phyloP scores from a whole-genome alignment of 2,888 invertebrate species.

The Ophion slaviceki region DNA sequence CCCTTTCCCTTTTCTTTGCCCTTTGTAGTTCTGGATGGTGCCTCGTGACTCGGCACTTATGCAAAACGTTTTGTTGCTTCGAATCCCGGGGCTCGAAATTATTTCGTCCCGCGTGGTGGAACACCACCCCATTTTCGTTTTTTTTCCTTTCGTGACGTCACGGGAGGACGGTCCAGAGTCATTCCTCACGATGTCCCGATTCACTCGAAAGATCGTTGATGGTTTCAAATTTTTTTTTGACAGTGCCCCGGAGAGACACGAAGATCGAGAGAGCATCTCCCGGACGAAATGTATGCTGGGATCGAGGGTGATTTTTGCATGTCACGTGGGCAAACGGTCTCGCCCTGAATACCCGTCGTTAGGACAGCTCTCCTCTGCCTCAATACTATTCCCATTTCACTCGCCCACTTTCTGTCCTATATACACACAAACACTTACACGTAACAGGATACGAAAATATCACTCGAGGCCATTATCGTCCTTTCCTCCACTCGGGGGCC shows the following conservation, averaged over 20 bases:
- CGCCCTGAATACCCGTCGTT: constrained; percentile 79
- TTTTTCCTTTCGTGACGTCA: neutral
- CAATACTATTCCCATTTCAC: neutral
- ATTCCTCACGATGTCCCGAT: too few relatives aligned
- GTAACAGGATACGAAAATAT: constrained; percentile 14
- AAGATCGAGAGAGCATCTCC: constrained; percentile 29
- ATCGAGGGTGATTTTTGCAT: constrained; percentile 81
- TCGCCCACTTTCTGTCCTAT: constrained; percentile 48
- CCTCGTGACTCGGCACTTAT: constrained; percentile 79
- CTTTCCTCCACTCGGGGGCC: constrained; percentile 39
- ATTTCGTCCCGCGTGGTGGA: constrained; percentile 14
- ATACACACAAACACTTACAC: constrained; percentile 2
- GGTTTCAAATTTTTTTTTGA: too few relatives aligned
- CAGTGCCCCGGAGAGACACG: constrained; percentile 29
- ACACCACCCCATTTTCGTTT: neutral
- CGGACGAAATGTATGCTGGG: constrained; percentile 56
- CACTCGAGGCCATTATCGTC: constrained; percentile 12
- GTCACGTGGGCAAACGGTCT: constrained; percentile 82
- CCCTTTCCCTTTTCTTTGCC: neutral
- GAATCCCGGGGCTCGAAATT: constrained; percentile 60
- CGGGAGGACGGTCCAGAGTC: too few relatives aligned
- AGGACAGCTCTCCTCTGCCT: constrained; percentile 71
- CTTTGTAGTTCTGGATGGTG: constrained; percentile 45
- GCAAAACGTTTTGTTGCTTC: constrained; percentile 81
- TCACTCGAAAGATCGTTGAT: neutral